Evolutionary conservation across 2,797 vertebrate species (phyloP).

Genomic region (Hydrocynus forskahlii): DNA sequence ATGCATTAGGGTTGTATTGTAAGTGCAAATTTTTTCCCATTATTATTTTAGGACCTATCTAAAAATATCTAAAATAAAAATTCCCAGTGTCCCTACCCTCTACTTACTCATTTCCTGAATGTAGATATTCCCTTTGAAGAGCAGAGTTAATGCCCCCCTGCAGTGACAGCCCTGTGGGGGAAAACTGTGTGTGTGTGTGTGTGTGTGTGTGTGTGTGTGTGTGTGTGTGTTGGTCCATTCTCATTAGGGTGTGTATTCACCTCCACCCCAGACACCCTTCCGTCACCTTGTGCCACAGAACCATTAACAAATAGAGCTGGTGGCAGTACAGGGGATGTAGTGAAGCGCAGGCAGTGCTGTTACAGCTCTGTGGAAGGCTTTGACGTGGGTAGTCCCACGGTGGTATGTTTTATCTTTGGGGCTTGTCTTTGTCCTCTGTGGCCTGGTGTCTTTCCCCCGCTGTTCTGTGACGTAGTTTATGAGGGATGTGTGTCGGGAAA

Average conservation of each 20-base stretch:
- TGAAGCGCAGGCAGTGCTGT: not conserved
- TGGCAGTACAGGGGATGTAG: constrained; percentile 16
- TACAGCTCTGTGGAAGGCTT: not conserved
- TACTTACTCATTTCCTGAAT: constrained; percentile 45
- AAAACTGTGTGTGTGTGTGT: not conserved
- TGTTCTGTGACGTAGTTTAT: constrained; percentile 35
- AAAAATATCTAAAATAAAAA: constrained; percentile 26
- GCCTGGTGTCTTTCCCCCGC: constrained; percentile 28
- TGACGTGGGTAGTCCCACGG: constrained; percentile 29
- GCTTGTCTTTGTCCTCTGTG: constrained; percentile 31
- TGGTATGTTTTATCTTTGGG: constrained; percentile 29
- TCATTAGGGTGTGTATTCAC: constrained; percentile 34
- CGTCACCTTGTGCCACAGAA: not conserved
- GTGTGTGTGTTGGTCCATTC: constrained; percentile 1
- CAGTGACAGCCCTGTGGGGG: constrained; percentile 17
- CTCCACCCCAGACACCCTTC: not conserved
- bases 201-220: no score
- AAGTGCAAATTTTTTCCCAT: not conserved
- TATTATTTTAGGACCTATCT: constrained; percentile 24
- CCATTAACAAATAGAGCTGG: constrained; percentile 39
- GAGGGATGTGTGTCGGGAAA: constrained; percentile 26
- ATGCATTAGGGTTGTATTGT: constrained; percentile 27
- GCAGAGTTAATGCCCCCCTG: constrained; percentile 10
- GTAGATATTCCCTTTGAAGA: constrained; percentile 42
- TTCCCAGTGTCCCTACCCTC: constrained; percentile 19